Conservation (phyloP, 2,113 vertebrate species). For the Microtus oregoni region DNA sequence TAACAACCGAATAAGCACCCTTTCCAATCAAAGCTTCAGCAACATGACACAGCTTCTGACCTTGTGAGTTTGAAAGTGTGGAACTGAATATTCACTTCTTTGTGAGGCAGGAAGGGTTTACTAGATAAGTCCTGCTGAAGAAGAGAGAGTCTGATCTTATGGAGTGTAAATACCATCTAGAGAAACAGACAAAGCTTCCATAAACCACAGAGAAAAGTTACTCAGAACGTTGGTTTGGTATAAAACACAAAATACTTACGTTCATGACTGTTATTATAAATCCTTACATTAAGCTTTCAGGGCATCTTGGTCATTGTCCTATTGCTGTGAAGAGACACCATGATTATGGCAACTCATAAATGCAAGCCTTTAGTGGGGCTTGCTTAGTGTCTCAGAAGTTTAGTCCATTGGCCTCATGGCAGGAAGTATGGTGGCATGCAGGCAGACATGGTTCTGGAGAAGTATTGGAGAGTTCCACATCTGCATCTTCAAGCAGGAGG, state of each 20-base stretch:
- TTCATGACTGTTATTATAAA: neutral
- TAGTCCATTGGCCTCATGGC: neutral
- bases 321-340: neutral
- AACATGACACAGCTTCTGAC: constrained; percentile 99
- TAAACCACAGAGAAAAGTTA: neutral
- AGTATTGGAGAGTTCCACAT: neutral
- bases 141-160: neutral
- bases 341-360: neutral
- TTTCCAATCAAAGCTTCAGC: constrained; percentile 99
- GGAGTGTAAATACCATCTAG: neutral
- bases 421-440: neutral
- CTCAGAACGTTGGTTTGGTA: neutral
- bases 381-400: neutral
- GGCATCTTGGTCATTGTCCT: neutral
- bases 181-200: neutral
- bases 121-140: rapidly evolving
- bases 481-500: neutral
- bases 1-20: constrained; percentile 99
- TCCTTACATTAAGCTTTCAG: neutral
- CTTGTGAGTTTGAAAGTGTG: constrained; percentile 92
- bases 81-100: constrained; percentile 26
- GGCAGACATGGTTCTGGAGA: neutral
- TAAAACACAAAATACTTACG: neutral
- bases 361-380: neutral
- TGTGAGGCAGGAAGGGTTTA: neutral